Percentiles rank a stretch among this genome's conserved stretches.
These are phyloP conservation scores for Habroteleia sp. DNA, from an alignment of 2,888 invertebrate genomes.

Conservation along the genomic window DNA sequence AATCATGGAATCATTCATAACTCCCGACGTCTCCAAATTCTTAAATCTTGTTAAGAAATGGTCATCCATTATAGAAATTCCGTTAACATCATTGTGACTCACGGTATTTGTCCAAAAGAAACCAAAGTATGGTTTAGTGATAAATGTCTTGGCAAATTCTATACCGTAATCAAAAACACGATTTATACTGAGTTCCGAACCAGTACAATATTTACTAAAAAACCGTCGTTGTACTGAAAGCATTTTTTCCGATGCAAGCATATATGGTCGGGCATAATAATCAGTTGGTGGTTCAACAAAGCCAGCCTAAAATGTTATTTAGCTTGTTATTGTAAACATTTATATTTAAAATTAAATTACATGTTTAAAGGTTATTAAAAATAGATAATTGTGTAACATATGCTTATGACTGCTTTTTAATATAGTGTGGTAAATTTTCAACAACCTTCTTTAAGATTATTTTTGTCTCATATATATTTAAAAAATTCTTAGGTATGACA, in stretches of 20 bases:
- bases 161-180: constrained; percentile 86
- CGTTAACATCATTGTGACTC: constrained; percentile 87
- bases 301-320: constrained; percentile 80
- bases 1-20: constrained; percentile 85
- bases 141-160: constrained; percentile 84
- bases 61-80: constrained; percentile 86
- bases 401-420: no score
- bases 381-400: no score
- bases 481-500: no score
- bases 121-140: constrained; percentile 86
- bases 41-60: constrained; percentile 84
- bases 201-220: constrained; percentile 83
- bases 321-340: no score
- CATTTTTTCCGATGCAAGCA: constrained; percentile 85
- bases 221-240: constrained; percentile 80
- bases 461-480: no score
- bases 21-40: constrained; percentile 83
- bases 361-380: no score
- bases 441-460: no score
- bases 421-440: no score
- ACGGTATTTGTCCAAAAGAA: constrained; percentile 91
- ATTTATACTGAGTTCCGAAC: constrained; percentile 85
- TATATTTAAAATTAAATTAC: no score
- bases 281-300: constrained; percentile 89
- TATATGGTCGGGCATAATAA: constrained; percentile 89